A percentile compares a stretch with the other conserved stretches of the same genome.
These are phyloP conservation scores for Dasyprocta punctata DNA, from an alignment of 2,113 vertebrate genomes.

Conservation along the genomic window DNA sequence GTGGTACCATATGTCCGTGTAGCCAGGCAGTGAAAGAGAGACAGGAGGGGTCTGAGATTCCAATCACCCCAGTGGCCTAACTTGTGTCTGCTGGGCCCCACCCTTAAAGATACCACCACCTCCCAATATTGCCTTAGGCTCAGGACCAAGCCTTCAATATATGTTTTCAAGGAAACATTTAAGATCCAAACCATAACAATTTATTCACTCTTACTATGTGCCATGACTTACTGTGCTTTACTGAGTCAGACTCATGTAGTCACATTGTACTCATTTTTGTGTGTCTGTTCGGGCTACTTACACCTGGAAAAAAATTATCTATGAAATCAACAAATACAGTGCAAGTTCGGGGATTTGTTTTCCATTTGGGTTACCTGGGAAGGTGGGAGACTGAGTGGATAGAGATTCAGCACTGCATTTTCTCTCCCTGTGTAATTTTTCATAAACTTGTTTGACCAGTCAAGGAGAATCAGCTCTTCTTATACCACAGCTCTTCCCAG, in stretches of 20 bases:
- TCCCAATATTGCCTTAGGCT: not conserved
- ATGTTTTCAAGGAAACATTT: not conserved
- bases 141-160: not conserved
- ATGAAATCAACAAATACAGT: not conserved
- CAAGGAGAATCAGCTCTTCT: not conserved
- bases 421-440: constrained; percentile 31
- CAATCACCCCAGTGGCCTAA: not conserved
- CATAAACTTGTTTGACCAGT: not conserved
- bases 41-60: not conserved
- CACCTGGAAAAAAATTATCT: not conserved
- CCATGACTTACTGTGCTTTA: not conserved
- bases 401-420: not conserved
- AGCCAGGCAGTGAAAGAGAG: not conserved
- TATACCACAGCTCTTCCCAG: not conserved
- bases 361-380: not conserved
- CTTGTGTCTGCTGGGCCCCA: not conserved
- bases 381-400: not conserved
- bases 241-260: not conserved
- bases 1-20: too few species aligned
- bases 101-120: not conserved
- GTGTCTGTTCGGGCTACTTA: not conserved
- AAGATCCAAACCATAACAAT: not conserved
- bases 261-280: not conserved
- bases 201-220: not conserved
- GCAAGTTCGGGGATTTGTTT: not conserved